A percentile compares a stretch with the other conserved stretches of the same genome.
Evolutionary conservation across 2,113 vertebrate species (phyloP).

Genomic region (Calidris pugnax): DNA sequence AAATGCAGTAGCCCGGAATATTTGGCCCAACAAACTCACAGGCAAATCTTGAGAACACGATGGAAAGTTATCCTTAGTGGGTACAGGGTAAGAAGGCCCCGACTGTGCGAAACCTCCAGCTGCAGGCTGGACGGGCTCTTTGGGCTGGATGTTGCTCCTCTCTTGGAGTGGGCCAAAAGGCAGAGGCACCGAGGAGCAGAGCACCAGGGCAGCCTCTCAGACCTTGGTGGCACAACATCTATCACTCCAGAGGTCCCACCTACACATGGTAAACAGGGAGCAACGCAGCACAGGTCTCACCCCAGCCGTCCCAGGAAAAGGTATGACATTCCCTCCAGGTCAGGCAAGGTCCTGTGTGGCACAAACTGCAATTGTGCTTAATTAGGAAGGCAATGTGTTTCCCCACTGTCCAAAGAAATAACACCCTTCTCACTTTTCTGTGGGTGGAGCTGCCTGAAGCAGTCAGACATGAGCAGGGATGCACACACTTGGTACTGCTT

Average conservation of each 20-base stretch:
- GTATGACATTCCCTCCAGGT: background rate
- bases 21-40: background rate
- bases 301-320: background rate
- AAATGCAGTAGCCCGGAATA: background rate
- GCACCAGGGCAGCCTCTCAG: background rate
- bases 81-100: background rate
- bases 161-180: background rate
- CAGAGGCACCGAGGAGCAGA: background rate
- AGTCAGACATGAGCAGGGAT: background rate
- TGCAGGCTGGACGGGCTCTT: background rate
- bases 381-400: background rate
- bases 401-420: background rate
- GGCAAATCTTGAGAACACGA: background rate
- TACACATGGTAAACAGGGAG: rapidly evolving
- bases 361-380: background rate
- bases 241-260: background rate
- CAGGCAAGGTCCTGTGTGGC: background rate
- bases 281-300: background rate
- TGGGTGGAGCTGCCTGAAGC: background rate
- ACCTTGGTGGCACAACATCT: background rate
- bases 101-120: background rate
- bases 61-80: background rate
- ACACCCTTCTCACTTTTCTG: background rate
- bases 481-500: background rate
- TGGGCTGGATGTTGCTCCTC: background rate